Evolutionary conservation across 2,113 vertebrate genomes (phyloP).

Genomic region (Crocuta crocuta): DNA sequence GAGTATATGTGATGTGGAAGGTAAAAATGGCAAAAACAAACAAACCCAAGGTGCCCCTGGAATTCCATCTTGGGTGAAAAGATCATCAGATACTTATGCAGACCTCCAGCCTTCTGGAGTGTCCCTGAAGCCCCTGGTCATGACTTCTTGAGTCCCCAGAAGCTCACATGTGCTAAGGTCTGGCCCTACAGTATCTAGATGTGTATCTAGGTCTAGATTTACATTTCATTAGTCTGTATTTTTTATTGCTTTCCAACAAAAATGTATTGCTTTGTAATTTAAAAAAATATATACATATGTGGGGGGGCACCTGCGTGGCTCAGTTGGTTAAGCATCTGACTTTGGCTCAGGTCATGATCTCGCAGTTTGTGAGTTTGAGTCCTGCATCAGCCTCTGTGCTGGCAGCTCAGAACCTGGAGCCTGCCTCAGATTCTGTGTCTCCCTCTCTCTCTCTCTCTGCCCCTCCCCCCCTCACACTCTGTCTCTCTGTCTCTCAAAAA

Average conservation of each 20-base stretch:
- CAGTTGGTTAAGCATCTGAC: no score
- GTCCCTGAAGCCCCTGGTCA: no score
- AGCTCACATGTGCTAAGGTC: neutral
- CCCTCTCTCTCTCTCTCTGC: no score
- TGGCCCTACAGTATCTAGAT: neutral
- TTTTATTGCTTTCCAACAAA: neutral
- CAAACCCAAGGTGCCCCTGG: neutral
- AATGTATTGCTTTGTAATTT: neutral
- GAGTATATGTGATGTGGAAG: neutral
- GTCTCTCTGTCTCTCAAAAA: no score
- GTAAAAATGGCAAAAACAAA: neutral
- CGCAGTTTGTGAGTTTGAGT: no score
- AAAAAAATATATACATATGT: neutral
- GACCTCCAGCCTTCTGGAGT: neutral
- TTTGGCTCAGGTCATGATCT: no score
- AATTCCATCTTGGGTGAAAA: neutral
- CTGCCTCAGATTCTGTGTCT: no score
- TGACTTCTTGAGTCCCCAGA: neutral
- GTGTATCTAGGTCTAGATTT: neutral
- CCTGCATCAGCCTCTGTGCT: no score
- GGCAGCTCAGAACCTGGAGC: no score
- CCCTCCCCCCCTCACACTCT: no score
- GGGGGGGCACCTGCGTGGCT: no score
- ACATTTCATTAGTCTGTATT: neutral
- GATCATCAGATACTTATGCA: neutral